Base-by-base conservation (phyloP, 2,113 vertebrate genomes). In the Hemichromis elongatus region DNA sequence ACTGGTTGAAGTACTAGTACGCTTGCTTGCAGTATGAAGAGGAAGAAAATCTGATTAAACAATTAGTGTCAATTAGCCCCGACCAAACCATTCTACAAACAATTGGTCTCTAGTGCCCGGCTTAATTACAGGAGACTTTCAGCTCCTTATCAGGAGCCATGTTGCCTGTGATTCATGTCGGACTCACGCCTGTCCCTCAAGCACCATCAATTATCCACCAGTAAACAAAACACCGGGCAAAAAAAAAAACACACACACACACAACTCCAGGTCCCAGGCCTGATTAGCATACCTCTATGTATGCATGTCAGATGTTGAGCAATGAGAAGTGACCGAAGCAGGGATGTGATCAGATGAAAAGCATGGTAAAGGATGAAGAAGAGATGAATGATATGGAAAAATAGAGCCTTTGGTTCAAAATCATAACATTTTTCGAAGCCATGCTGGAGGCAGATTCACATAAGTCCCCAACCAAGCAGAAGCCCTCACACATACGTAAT, bases 31-130 rank as follows among this genome's bases (percentile, higher is more conserved):
- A 94, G 92, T 93, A 94, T 93, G 93, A 91, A 95, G 84, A 92
- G 93, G 94, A 97, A 97, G 97, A 97, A 99, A 98, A 98, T 98
- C 97, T 97, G 98, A 98, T 99, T 98, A 98, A 99, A 99, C 97
- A 99, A 99, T 99, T 99, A 99, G 97, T 98, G 97, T 98, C 98
- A 99, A 99, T 99, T 99, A 99, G 97, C 98, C 95, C 96, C 95
- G 95, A 97, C 96, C 97, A 98, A 98, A 99, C 98, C 97, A 97
- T 97, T 98, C 97, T 92, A 95, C 96, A 98, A 99, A 99, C 97
- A 99, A 99, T 98, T 98, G 97, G 97, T 99, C 99, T 99, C 98
- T 95, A 97, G 98, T 97, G 98, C 97, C 97, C 94, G 92, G 97
- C 97, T 99, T 99, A 99, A 99, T 99, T 99, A 99, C 95, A 94